Base-by-base conservation (phyloP, 1,140 invertebrate species). In the Eulimnadia texana region DNA sequence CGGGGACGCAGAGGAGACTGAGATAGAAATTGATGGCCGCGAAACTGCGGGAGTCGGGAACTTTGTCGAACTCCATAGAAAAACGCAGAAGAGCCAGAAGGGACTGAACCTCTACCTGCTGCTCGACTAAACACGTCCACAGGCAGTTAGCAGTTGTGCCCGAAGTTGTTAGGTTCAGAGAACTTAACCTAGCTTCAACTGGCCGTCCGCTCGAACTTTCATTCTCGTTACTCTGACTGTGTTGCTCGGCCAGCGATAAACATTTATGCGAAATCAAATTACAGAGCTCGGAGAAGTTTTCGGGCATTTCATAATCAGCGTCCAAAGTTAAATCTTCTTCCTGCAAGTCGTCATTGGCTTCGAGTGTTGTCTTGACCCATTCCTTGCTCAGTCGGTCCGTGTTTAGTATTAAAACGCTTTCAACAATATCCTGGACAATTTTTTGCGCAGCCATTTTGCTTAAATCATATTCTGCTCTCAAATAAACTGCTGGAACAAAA, bases 1-100 rank as follows among this genome's bases (percentile, higher is more conserved):
- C 81, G 47, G 77, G 74, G 24, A 80, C 66, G n/a, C 72, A 67
- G 20, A 80, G 1, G 79, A 64, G 55, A 16, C 33, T 42, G 6
- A 42, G 33, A 42, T 42, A 42, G 33, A 42, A 42, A 42, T 42
- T 42, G 6, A 42, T 42, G 33, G 33, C 6, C 6, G 33, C 6
- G 33, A 42, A 42, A 42, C 33, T 9, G 6, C 16, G 6, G 6
- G 33, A 9, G 33, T 42, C 33, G 16, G 33, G 33, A 9, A 42
- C 33, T 6, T 16, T 6, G 33, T 42, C 33, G 6, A 16, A 42
- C 16, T 42, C 33, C 33, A 42, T 42, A 16, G 33, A 9, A 16
- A 42, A 42, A 9, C 33, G 33, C 33, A 42, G 33, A 16, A 42
- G 33, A 9, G 33, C 33, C 6, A 42, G 33, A 6, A 42, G 33